Percentiles rank a stretch among this genome's conserved stretches.
phyloP scores from a whole-genome alignment of 1,140 invertebrate species.

The Caerostris extrusa region DNA sequence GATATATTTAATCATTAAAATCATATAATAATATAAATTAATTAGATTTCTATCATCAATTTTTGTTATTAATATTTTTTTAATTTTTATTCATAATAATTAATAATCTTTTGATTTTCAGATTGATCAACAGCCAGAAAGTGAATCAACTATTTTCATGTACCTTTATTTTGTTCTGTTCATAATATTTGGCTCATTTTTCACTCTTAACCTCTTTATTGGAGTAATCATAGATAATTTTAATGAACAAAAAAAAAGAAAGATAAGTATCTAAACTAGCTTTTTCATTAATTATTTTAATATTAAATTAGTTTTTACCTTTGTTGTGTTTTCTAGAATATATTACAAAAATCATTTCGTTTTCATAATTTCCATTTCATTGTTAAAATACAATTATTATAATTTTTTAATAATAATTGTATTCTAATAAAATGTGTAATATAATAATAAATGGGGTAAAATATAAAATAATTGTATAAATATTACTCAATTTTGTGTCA shows the following conservation, averaged over 20 bases:
- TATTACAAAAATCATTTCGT: no score
- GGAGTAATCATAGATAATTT: conserved; percentile 99
- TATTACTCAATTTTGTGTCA: no score
- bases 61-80: background rate
- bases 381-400: no score
- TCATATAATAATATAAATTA: background rate
- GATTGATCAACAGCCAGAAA: conserved; percentile 85
- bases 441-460: no score
- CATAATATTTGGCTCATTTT: conserved; percentile 98
- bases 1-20: no score
- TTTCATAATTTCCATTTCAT: no score
- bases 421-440: no score
- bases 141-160: conserved; percentile 97
- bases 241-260: conserved; percentile 99
- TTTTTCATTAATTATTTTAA: background rate
- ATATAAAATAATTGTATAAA: no score
- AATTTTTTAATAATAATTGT: no score
- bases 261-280: conserved; percentile 82
- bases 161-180: conserved; percentile 99
- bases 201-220: conserved; percentile 98
- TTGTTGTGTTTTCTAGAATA: no score
- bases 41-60: background rate
- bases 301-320: background rate
- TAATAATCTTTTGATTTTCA: conserved; percentile 20
- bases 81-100: background rate